Conservation (phyloP, 2,888 invertebrate species). For the Aspidiotus rigidus region DNA sequence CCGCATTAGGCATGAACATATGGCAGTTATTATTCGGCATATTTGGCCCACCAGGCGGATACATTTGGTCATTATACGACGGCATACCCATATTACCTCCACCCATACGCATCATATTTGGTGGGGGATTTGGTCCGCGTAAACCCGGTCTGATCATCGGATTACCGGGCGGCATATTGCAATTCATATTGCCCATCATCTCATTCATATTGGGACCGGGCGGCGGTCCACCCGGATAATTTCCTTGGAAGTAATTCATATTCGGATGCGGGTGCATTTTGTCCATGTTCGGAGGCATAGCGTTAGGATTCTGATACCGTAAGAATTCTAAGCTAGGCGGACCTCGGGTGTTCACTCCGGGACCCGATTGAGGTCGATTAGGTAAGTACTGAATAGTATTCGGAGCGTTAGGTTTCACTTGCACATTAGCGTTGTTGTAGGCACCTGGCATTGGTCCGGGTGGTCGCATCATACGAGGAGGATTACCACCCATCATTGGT, state of each 20-base stretch:
- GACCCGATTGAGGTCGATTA: constrained; percentile 65
- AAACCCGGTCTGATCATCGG: constrained; percentile 29
- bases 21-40: constrained; percentile 29
- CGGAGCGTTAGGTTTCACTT: constrained; percentile 88
- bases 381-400: constrained; percentile 98
- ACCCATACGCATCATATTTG: constrained; percentile 33
- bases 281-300: constrained; percentile 61
- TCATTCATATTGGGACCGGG: constrained; percentile 35
- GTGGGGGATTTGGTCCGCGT: constrained; percentile 30
- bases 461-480: constrained; percentile 48
- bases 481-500: constrained; percentile 43
- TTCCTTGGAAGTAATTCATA: constrained; percentile 61
- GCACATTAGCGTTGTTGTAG: constrained; percentile 68
- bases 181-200: constrained; percentile 40
- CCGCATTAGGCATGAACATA: constrained; percentile 39
- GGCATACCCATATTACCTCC: constrained; percentile 35
- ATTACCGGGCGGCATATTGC: constrained; percentile 31
- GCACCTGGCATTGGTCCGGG: constrained; percentile 48
- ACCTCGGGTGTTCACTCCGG: constrained; percentile 60
- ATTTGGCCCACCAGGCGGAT: constrained; percentile 16
- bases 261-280: constrained; percentile 61
- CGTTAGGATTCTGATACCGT: constrained; percentile 59
- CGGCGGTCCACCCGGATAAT: constrained; percentile 38
- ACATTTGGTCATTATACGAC: constrained; percentile 29
- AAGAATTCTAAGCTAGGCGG: constrained; percentile 84